A percentile compares a stretch with the other conserved stretches of the same genome.
These are phyloP conservation scores for Acrossocheilus fasciatus DNA, from an alignment of 2,797 vertebrate species.

Conservation along the genomic window DNA sequence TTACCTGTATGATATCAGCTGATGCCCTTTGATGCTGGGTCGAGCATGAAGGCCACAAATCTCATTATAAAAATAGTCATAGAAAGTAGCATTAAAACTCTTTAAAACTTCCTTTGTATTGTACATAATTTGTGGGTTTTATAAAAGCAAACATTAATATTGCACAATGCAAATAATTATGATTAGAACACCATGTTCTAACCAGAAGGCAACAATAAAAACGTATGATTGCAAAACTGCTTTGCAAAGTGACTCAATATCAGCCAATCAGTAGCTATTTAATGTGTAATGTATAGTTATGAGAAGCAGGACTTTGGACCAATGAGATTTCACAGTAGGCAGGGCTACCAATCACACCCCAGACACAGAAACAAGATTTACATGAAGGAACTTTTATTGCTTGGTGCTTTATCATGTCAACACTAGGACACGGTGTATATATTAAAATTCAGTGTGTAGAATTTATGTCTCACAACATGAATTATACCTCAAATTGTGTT, in stretches of 20 bases:
- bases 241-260: not conserved
- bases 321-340: not conserved
- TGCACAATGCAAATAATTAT: not conserved
- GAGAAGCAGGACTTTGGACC: not conserved
- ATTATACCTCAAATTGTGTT: not conserved
- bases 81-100: not conserved
- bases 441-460: not conserved
- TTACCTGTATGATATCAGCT: not conserved
- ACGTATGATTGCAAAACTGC: not conserved
- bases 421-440: not conserved
- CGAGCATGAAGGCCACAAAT: not conserved
- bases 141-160: not conserved
- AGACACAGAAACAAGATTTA: not conserved
- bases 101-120: not conserved
- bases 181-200: not conserved
- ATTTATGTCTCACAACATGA: not conserved
- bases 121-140: not conserved
- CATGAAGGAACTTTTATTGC: not conserved
- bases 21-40: not conserved
- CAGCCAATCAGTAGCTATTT: not conserved
- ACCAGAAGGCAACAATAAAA: not conserved
- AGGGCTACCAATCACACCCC: not conserved
- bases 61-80: not conserved
- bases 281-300: not conserved
- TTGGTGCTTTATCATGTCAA: not conserved